Percentiles rank a stretch among this genome's conserved stretches.
Conservation (phyloP, 2,113 vertebrate species). For the Pseudorasbora parva region DNA sequence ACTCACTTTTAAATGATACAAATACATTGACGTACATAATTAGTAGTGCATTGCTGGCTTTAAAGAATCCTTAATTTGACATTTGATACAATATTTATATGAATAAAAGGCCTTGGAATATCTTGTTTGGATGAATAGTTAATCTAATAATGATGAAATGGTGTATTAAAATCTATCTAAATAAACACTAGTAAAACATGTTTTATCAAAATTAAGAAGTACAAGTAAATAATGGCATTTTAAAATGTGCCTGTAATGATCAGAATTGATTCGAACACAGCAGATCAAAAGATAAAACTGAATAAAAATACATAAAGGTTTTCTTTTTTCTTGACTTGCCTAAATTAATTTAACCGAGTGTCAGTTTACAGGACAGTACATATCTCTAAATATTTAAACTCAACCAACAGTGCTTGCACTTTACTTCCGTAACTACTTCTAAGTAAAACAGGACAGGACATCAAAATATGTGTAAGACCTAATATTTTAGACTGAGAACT, state of each 20-base stretch:
- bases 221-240: conserved; percentile 17
- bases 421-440: background rate
- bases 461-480: background rate
- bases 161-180: conserved; percentile 50
- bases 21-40: conserved; percentile 56
- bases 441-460: background rate
- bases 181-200: conserved; percentile 54
- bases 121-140: conserved; percentile 54
- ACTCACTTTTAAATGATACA: conserved; percentile 56
- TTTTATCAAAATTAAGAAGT: conserved; percentile 43
- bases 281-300: background rate
- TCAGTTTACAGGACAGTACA: background rate
- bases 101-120: conserved; percentile 55
- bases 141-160: conserved; percentile 60
- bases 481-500: background rate
- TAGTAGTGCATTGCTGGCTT: conserved; percentile 56
- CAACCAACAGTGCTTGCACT: background rate
- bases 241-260: background rate
- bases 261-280: background rate
- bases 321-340: background rate
- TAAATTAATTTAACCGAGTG: background rate
- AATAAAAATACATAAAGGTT: no score
- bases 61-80: conserved; percentile 54
- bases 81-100: conserved; percentile 57
- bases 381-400: background rate